Evolutionary conservation across 2,797 vertebrate species (phyloP).

Genomic region (Melopsittacus undulatus): DNA sequence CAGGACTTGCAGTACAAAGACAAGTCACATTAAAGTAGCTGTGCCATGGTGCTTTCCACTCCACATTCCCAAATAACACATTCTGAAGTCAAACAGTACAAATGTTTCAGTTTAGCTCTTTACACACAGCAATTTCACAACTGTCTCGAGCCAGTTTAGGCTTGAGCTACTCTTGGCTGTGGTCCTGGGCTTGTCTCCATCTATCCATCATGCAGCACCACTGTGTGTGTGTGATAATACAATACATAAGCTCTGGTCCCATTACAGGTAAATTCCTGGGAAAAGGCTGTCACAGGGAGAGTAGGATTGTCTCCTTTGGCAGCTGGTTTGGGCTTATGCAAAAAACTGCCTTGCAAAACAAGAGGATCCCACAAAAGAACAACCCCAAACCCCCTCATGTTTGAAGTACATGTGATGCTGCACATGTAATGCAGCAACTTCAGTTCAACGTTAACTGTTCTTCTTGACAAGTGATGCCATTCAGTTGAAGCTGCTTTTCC

Average conservation of each 20-base stretch:
- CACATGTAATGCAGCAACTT: neutral
- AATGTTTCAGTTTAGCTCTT: neutral
- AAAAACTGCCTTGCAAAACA: neutral
- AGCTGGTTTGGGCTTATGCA: neutral
- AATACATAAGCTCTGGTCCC: neutral
- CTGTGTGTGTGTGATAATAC: accelerated
- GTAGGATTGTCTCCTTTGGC: neutral
- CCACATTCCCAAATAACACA: neutral
- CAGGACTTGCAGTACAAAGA: neutral
- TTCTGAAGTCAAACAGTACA: neutral
- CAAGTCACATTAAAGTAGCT: neutral
- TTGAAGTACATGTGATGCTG: neutral
- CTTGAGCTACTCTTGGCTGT: neutral
- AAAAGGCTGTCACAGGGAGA: neutral
- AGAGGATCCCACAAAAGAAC: accelerated
- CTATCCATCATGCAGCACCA: neutral
- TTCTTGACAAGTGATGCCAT: neutral
- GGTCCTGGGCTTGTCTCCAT: neutral
- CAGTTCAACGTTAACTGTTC: neutral
- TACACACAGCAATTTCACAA: neutral
- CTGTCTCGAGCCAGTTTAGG: neutral
- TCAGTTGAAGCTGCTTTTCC: neutral
- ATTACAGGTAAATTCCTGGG: neutral
- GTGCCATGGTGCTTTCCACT: neutral
- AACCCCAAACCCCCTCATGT: accelerated